A percentile compares a stretch with the other conserved stretches of the same genome.
phyloP scores from a whole-genome alignment of 2,113 vertebrate genomes.

The Sturnus vulgaris region DNA sequence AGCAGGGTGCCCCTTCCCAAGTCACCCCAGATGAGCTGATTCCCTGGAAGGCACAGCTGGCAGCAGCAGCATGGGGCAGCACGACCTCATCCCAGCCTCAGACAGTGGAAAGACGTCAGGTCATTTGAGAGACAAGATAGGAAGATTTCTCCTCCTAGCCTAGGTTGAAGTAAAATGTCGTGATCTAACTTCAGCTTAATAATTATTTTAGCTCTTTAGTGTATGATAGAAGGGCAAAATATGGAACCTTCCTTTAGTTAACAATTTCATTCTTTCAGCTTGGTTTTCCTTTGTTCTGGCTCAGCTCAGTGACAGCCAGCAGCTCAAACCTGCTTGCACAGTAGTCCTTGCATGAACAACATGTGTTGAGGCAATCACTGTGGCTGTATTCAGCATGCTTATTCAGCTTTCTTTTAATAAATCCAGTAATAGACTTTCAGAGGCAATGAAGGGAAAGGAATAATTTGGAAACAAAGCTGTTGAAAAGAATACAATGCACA shows the following conservation, averaged over 20 bases:
- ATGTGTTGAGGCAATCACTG: conserved; percentile 21
- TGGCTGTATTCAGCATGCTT: conserved; percentile 5
- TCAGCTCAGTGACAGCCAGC: background rate
- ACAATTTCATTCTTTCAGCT: background rate
- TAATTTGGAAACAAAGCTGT: conserved; percentile 48
- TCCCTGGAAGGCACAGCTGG: background rate
- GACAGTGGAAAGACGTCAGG: background rate
- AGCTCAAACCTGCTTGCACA: background rate
- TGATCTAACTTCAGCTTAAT: background rate
- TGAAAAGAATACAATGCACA: background rate
- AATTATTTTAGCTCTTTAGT: background rate
- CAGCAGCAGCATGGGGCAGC: background rate
- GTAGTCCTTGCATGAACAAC: background rate
- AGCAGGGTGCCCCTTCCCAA: background rate
- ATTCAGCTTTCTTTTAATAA: conserved; percentile 56
- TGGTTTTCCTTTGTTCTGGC: background rate
- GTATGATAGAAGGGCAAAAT: background rate
- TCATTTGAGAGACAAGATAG: background rate
- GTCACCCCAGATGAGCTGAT: background rate
- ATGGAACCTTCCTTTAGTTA: background rate
- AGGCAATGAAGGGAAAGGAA: conserved; percentile 26
- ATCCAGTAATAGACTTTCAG: conserved; percentile 31
- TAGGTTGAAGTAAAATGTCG: background rate
- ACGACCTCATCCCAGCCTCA: no score
- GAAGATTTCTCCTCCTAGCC: background rate